Conservation (phyloP, 2,888 invertebrate genomes). For the Drosophila nr. medialis region DNA sequence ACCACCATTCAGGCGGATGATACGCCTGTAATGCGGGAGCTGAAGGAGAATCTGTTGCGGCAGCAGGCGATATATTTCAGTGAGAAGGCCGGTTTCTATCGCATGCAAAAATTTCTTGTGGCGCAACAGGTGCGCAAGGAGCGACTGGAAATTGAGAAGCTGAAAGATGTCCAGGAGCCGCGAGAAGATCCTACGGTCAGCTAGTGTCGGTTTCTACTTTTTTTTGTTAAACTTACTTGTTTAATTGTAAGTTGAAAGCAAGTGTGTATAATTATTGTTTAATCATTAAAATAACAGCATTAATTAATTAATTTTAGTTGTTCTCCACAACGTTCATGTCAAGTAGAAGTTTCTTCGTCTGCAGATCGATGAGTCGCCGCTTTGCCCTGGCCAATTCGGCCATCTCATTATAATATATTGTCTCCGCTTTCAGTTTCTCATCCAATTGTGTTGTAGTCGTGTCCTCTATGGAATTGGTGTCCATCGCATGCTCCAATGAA, state of each 20-base stretch:
- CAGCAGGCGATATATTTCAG: conserved; percentile 78
- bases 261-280: conserved; percentile 42
- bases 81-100: conserved; percentile 78
- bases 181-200: not conserved
- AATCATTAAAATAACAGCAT: conserved; percentile 43
- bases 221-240: conserved; percentile 23
- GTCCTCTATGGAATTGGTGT: conserved; percentile 55
- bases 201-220: not conserved
- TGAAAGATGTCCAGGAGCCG: conserved; percentile 9
- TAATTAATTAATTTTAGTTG: conserved; percentile 34
- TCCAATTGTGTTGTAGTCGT: conserved; percentile 62
- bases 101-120: conserved; percentile 79
- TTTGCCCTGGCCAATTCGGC: conserved; percentile 75
- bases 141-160: conserved; percentile 48
- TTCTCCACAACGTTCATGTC: conserved; percentile 67
- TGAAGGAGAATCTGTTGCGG: conserved; percentile 70
- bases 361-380: conserved; percentile 67
- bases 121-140: conserved; percentile 75
- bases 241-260: conserved; percentile 35
- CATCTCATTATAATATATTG: conserved; percentile 78
- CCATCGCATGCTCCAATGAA: conserved; percentile 41
- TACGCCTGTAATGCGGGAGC: conserved; percentile 44
- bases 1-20: conserved; percentile 54
- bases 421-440: conserved; percentile 75
- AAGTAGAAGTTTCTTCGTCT: conserved; percentile 69